These are phyloP conservation scores for Caenorhabditis macrosperma DNA, from an alignment of 2,888 invertebrate species.

Conservation along the genomic window DNA sequence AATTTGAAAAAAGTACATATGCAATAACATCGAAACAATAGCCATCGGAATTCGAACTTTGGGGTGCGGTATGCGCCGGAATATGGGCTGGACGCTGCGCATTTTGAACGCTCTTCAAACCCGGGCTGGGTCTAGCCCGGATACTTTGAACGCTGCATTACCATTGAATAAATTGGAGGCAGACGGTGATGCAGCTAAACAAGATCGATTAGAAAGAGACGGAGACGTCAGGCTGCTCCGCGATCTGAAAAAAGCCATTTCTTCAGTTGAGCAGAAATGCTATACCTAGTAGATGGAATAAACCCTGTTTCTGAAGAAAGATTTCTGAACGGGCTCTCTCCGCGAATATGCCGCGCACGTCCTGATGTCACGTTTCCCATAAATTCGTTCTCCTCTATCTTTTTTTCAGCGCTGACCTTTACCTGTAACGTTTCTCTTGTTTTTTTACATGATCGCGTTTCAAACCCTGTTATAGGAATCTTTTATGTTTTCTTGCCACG, in stretches of 20 bases:
- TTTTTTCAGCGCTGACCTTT: slow-evolving; percentile 71
- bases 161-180: slow-evolving; percentile 58
- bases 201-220: slow-evolving; percentile 53
- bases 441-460: too few species aligned
- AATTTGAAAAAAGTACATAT: slow-evolving; percentile 1
- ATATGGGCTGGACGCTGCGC: too few species aligned
- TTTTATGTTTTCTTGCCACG: slow-evolving; percentile 75
- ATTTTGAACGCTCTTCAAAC: too few species aligned
- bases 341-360: slow-evolving; percentile 64
- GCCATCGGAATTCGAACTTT: too few species aligned
- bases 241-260: slow-evolving; percentile 43
- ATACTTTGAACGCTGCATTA: slow-evolving; percentile 20
- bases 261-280: too few species aligned
- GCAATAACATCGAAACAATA: too few species aligned
- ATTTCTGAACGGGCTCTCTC: slow-evolving; percentile 71
- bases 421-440: slow-evolving; percentile 62
- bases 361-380: slow-evolving; percentile 66
- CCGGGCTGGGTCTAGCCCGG: too few species aligned
- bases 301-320: slow-evolving; percentile 69
- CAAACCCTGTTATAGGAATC: slow-evolving; percentile 75
- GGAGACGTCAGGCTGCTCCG: slow-evolving; percentile 54
- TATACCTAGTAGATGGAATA: slow-evolving; percentile 62
- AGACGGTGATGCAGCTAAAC: slow-evolving; percentile 55
- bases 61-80: too few species aligned
- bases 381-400: slow-evolving; percentile 74